Conservation (phyloP, 2,888 invertebrate genomes). For the Ligdia adustata region DNA sequence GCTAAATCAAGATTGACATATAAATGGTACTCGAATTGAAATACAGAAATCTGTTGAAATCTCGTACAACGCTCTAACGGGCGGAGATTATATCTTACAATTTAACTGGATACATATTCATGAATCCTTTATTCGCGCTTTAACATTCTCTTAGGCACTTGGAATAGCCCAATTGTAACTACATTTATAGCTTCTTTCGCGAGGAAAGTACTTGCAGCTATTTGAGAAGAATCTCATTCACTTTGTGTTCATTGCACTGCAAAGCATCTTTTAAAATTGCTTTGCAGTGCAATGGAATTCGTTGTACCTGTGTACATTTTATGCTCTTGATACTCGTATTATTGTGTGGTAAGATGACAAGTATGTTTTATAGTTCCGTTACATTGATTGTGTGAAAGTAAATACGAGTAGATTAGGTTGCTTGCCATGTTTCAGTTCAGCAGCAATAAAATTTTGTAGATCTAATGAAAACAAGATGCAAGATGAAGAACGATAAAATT, state of each 20-base stretch:
- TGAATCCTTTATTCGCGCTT: conserved; percentile 11
- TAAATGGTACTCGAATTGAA: conserved; percentile 19
- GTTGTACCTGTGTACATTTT: no score
- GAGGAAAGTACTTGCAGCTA: neutral
- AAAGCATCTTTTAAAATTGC: neutral
- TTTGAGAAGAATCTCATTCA: conserved; percentile 1
- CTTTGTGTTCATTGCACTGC: conserved; percentile 4
- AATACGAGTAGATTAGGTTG: no score
- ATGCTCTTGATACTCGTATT: no score
- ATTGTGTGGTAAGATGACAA: no score
- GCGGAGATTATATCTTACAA: conserved; percentile 14
- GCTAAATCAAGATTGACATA: conserved; percentile 20
- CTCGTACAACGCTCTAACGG: conserved; percentile 4
- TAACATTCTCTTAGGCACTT: conserved; percentile 10
- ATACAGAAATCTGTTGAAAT: conserved; percentile 23
- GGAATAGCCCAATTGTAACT: conserved; percentile 7
- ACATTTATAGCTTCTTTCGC: neutral
- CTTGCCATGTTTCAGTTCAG: no score
- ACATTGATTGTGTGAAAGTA: no score
- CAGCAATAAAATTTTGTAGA: no score
- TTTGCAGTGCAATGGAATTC: no score
- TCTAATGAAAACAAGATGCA: no score
- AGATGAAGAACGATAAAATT: no score
- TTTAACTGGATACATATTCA: conserved; percentile 18
- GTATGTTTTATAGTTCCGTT: no score